Evolutionary conservation across 2,888 invertebrate genomes (phyloP), one percentile per base, ranked within the genome.

Genomic region (Idaea aversata): DNA sequence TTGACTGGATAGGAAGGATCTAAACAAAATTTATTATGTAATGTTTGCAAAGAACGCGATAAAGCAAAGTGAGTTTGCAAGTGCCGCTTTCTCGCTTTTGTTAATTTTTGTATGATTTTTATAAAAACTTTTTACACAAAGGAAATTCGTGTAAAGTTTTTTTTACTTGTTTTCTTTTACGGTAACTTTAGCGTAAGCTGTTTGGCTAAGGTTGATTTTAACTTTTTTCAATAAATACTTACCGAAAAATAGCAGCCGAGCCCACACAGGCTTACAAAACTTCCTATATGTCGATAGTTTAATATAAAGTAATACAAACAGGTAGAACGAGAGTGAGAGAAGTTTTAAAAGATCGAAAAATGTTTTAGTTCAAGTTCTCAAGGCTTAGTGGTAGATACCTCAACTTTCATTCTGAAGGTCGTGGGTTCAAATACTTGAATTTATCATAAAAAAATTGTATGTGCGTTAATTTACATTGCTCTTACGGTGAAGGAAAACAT

Each of bases 1-100:
- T 47, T 47, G 10, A 59, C 59, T 25, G 34, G 16, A 15, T 59
- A 59, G 59, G 59, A 59, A 34, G 59, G 59, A 59, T 59, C 59
- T 59, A 59, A 59, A 59, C 59, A 59, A 59, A 59, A 59, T 59
- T 59, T 59, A 59, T 59, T 59, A 59, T 59, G 59, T 59, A 59
- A 59, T 59, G 59, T 59, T 59, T 59, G 59, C 59, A 59, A 34
- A 59, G 59, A 59, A 59, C 59, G 59, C 59, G 59, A 47, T 47
- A 47, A 47, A 47, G 47, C 59, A 25, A 59, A 59, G 59, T 59
- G 59, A 59, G 59, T 59, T 59, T 59, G 25, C 59, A 59, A 16
- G 59, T 59, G 59, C 16, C 59, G 59, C 59, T 16, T 25, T 34
- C 34, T 59, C 25, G 10, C 59, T 16, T 59, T 34, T 59, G 59